These are phyloP conservation scores for Odobenus rosmarus DNA, from an alignment of 2,113 vertebrate genomes.

Conservation along the genomic window DNA sequence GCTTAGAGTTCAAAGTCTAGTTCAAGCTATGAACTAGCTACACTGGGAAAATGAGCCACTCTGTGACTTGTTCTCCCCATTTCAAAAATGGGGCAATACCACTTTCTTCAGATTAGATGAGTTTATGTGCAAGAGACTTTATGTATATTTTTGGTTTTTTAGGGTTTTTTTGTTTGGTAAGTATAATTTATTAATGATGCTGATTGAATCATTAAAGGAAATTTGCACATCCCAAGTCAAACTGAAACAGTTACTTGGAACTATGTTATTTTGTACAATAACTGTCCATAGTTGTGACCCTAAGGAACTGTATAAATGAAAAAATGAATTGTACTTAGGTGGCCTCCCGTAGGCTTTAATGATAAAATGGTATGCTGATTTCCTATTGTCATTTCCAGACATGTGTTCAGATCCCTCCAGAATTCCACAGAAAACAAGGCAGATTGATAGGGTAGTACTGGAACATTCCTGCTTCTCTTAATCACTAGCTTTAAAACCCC, in stretches of 20 bases:
- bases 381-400: background rate
- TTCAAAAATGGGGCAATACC: background rate
- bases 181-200: background rate
- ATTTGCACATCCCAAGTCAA: background rate
- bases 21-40: background rate
- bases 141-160: background rate
- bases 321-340: background rate
- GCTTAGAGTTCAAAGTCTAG: background rate
- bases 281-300: background rate
- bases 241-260: background rate
- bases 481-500: background rate
- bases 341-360: background rate
- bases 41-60: background rate
- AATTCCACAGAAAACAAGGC: background rate
- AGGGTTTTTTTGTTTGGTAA: background rate
- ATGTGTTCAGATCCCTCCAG: background rate
- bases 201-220: conserved; percentile 15
- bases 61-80: background rate
- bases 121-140: background rate
- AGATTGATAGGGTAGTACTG: background rate
- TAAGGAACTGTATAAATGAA: background rate
- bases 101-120: conserved; percentile 14
- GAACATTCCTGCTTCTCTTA: background rate
- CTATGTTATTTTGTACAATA: background rate
- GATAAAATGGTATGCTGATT: background rate